Conservation (phyloP, 2,888 invertebrate species). For the Pachymerium ferrugineum region DNA sequence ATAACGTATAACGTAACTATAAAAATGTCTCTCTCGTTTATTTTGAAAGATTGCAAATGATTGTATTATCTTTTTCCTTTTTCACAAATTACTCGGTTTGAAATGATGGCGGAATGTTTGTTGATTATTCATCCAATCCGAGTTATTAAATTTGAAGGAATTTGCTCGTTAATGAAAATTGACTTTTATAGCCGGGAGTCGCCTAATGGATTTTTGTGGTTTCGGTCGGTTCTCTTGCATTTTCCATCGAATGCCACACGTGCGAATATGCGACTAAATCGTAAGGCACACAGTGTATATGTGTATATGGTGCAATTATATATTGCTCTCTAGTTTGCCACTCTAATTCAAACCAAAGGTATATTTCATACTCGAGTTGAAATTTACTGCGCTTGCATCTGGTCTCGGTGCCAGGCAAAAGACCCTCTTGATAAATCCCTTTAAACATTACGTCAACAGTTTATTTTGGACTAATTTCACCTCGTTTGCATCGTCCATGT, state of each 20-base stretch:
- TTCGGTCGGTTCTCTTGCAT: neutral
- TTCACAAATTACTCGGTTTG: neutral
- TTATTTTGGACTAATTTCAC: slow-evolving; percentile 7
- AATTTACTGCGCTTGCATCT: slow-evolving; percentile 1
- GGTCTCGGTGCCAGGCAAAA: neutral
- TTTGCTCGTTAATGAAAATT: slow-evolving; percentile 20
- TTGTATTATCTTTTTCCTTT: too few relatives aligned
- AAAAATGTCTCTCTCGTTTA: too few relatives aligned
- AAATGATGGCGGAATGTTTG: neutral
- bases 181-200: slow-evolving; percentile 13
- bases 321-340: neutral
- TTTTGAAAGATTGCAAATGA: too few relatives aligned
- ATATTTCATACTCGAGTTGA: neutral
- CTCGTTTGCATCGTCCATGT: slow-evolving; percentile 9
- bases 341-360: neutral
- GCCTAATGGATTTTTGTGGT: slow-evolving; percentile 27
- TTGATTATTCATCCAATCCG: slow-evolving; percentile 15
- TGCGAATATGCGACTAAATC: neutral
- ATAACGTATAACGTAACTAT: too few relatives aligned
- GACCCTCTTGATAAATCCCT: neutral
- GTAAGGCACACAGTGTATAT: too few relatives aligned
- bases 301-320: neutral
- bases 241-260: neutral
- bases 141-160: slow-evolving; percentile 27
- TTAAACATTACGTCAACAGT: slow-evolving; percentile 9